Evolutionary conservation across 2,797 vertebrate genomes (phyloP).

Genomic region (Petrocephalus sullivani): DNA sequence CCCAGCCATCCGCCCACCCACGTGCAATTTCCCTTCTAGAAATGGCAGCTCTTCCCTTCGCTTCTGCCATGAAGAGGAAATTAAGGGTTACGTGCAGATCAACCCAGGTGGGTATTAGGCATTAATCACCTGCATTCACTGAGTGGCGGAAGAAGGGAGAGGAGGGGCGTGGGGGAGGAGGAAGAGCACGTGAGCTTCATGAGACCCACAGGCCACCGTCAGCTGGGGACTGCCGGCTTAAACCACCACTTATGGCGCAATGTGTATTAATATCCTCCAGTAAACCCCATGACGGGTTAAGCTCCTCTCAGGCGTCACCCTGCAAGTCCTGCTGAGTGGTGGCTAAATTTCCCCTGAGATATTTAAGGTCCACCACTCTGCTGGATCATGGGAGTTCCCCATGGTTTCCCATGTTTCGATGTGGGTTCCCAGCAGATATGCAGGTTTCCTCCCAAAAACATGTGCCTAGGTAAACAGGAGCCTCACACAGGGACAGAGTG

Average conservation of each 20-base stretch:
- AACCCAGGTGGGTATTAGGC: background rate
- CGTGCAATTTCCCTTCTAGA: background rate
- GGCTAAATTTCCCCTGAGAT: background rate
- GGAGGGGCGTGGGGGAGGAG: background rate
- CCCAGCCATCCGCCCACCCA: background rate
- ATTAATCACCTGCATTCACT: constrained; percentile 1
- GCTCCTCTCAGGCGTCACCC: background rate
- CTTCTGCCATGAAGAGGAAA: constrained; percentile 2
- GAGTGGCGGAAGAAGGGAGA: too few relatives aligned
- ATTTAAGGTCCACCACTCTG: background rate
- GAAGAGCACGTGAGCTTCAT: background rate
- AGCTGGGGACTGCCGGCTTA: background rate
- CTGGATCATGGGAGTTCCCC: background rate
- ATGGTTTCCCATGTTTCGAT: background rate
- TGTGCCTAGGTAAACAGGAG: background rate
- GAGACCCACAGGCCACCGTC: background rate
- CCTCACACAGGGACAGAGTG: background rate
- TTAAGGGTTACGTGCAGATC: background rate
- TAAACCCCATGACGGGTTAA: background rate
- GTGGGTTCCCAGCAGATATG: background rate
- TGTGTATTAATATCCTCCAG: background rate
- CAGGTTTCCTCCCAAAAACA: background rate
- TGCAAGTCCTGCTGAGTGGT: background rate
- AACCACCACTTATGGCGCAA: background rate
- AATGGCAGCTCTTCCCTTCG: background rate